phyloP scores from a whole-genome alignment of 2,888 invertebrate species.

The Meganola albula region DNA sequence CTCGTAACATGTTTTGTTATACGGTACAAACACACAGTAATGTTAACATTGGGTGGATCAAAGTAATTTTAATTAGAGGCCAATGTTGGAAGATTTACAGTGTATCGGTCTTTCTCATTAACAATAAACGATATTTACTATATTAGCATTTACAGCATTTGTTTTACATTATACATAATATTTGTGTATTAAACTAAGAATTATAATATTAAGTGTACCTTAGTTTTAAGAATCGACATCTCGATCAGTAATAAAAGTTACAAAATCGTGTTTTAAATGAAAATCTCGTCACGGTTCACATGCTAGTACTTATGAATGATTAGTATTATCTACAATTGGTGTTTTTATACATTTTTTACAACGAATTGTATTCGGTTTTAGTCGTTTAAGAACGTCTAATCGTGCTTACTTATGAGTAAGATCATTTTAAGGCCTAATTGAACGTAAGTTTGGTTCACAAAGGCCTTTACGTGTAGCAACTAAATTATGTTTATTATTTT shows the following conservation, averaged over 20 bases:
- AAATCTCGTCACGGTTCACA: slow-evolving; percentile 24
- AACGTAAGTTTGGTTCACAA: slow-evolving; percentile 19
- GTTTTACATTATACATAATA: slow-evolving; percentile 23
- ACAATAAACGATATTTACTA: too few species aligned
- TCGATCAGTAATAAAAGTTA: slow-evolving; percentile 19
- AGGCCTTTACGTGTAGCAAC: slow-evolving; percentile 16
- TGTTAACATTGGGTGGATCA: too few species aligned
- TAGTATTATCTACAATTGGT: slow-evolving; percentile 56
- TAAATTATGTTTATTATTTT: slow-evolving; percentile 20
- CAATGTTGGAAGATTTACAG: too few species aligned
- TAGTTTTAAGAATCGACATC: slow-evolving; percentile 28
- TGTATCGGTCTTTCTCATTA: too few species aligned
- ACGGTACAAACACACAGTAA: too few species aligned
- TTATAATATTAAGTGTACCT: slow-evolving; percentile 32
- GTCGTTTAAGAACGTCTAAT: slow-evolving; percentile 5
- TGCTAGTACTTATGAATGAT: slow-evolving; percentile 47
- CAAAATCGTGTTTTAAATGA: slow-evolving; percentile 25
- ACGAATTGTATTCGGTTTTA: slow-evolving; percentile 39
- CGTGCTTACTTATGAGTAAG: slow-evolving; percentile 12
- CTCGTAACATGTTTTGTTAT: too few species aligned
- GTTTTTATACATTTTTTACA: slow-evolving; percentile 70
- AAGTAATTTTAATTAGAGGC: too few species aligned
- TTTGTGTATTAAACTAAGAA: slow-evolving; percentile 32
- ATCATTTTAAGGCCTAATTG: slow-evolving; percentile 27
- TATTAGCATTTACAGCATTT: slow-evolving; percentile 14